Evolutionary conservation across 2,797 vertebrate genomes (phyloP), one percentile per base, ranked within the genome.

Genomic region (Sarcoramphus papa): DNA sequence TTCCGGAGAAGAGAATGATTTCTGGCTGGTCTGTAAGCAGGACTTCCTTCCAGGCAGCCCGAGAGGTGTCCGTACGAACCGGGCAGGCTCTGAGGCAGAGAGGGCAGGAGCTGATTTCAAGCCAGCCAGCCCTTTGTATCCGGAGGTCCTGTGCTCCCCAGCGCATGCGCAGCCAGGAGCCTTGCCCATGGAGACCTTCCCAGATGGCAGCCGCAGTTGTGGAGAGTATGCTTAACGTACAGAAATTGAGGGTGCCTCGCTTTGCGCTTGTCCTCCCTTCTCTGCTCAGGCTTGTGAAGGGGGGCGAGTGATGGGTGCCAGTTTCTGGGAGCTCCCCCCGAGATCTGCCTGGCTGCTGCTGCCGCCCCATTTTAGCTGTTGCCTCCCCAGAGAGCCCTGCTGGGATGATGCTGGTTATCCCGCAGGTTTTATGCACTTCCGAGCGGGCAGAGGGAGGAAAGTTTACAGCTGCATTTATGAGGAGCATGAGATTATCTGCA

Each of bases 401-500:
- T 11, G 50, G 68, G 68, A 30, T 60, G n/a, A 11, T 28, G 72
- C 60, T n/a, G 50, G 68, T 89, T 92, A 67, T 93, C 62, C 79
- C 40, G 5, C 74, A 85, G 88, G 54, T 74, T 96, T 97, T 92
- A 90, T 81, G 53, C 72, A 67, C 90, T 92, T 92, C 69, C 0
- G 0, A 85, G 78, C 81, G 94, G 90, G 72, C 88, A 93, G 92
- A 88, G 72, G 86, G 90, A 95, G 86, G 81, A 25, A 74, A 78
- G 88, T 94, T 97, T 96, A 96, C 88, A 65, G 92, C 75, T 68
- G 88, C 20, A 0, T 95, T 96, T 96, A 94, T 79, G 94, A 95
- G 93, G 78, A 94, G 94, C 67, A 43, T 74, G 90, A 95, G 92
- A 95, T 95, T 93, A 95, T 97, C 96, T 97, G 88, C 96, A 95